Conservation (phyloP, 2,888 invertebrate species). For the Eupeodes luniger region DNA sequence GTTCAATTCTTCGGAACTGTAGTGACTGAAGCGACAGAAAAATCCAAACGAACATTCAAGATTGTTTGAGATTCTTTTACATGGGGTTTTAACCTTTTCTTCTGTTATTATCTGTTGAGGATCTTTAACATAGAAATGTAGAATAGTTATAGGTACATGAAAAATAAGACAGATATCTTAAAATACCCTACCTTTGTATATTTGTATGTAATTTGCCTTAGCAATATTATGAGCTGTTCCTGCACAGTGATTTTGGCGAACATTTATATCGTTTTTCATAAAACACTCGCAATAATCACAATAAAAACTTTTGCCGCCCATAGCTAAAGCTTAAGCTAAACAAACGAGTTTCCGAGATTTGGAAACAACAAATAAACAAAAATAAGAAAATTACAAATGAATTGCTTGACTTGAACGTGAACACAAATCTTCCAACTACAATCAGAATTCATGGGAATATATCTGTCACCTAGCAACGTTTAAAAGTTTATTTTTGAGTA, state of each 20-base stretch:
- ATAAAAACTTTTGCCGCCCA: constrained; percentile 83
- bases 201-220: constrained; percentile 79
- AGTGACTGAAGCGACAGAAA: constrained; percentile 73
- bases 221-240: constrained; percentile 81
- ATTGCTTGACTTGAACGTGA: too few species aligned
- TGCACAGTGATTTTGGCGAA: constrained; percentile 81
- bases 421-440: too few species aligned
- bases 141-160: too few species aligned
- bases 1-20: constrained; percentile 48
- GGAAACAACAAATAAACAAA: too few species aligned
- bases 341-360: too few species aligned
- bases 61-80: constrained; percentile 55
- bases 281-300: constrained; percentile 83
- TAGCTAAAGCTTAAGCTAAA: constrained; percentile 36
- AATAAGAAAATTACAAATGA: too few species aligned
- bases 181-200: constrained; percentile 66
- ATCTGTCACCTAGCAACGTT: too few species aligned
- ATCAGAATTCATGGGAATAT: too few species aligned
- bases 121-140: constrained; percentile 53
- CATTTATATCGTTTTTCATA: constrained; percentile 82
- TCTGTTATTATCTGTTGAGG: constrained; percentile 67
- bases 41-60: constrained; percentile 67
- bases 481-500: too few species aligned
- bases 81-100: constrained; percentile 73
- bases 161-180: not conserved